Base-by-base conservation (phyloP, 2,888 invertebrate genomes). In the Neoascia interrupta region DNA sequence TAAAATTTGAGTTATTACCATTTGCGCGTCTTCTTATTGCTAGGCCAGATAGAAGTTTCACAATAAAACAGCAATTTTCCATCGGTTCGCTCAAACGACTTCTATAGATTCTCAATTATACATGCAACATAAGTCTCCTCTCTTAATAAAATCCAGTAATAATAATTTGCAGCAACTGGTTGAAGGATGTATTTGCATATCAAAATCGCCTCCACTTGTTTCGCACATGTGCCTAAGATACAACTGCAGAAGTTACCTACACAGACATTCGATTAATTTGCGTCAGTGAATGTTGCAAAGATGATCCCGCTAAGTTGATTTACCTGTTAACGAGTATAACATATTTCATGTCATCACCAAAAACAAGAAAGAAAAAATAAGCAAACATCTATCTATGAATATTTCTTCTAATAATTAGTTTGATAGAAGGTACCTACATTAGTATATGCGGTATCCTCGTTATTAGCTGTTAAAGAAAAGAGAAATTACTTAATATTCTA, bases 141-240 rank as follows among this genome's bases (percentile, higher is more conserved):
- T 13, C 39, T 39, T 28, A 63, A 51, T 53, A 64, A 64, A 64
- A 53, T 34, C 43, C 34, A 64, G 34, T 36, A n/a, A n/a, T n/a
- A n/a, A n/a, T n/a, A 53, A 64, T 43, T 45, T 64, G 53, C 63
- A 47, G 60, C 72, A 66, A 79, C 76, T 79, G 72, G 66, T 79
- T 79, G 66, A 79, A 79, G 79, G 79, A 79, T 79, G 58, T 72
- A 79, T 79, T 79, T 79, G 73, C 79, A 79, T 79, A 79, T 37
- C 28, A 79, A 31, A n/a, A 34, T 60, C 31, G 45, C 60, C 37
- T 41, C 45, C 26, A n/a, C n/a, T n/a, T n/a, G n/a, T n/a, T 26
- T 26, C 26, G 8, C 8, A 6, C 31, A n/a, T n/a, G n/a, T n/a
- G n/a, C n/a, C n/a, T n/a, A n/a, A n/a, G n/a, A n/a, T n/a, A n/a